A percentile compares a stretch with the other conserved stretches of the same genome.
Evolutionary conservation across 2,113 vertebrate species (phyloP).

Genomic region (Marcusenius ussheri): DNA sequence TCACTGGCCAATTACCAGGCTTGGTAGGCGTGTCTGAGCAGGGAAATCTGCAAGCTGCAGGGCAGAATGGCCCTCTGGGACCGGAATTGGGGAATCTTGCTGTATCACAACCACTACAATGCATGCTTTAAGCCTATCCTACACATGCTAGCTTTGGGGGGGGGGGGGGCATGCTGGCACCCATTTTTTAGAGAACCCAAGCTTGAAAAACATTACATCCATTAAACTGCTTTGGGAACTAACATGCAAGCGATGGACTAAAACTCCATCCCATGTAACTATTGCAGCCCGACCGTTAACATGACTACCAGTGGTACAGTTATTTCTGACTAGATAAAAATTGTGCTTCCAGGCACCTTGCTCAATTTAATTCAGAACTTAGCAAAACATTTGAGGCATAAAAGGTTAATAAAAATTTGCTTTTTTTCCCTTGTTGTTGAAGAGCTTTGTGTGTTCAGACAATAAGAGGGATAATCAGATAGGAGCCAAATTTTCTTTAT

Average conservation of each 20-base stretch:
- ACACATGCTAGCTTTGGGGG: not conserved
- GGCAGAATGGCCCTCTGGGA: not conserved
- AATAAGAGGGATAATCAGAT: slow-evolving; percentile 9
- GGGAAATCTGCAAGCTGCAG: not conserved
- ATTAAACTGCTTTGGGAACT: not conserved
- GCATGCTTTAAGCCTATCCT: not conserved
- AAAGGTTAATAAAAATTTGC: not conserved
- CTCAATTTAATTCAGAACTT: not conserved
- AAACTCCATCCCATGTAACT: not conserved
- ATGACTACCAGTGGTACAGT: not conserved
- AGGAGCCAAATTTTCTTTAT: slow-evolving; percentile 70
- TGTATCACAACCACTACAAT: not conserved
- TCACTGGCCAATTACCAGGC: not conserved
- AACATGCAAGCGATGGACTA: not conserved
- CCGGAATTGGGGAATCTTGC: not conserved
- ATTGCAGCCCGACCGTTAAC: not conserved
- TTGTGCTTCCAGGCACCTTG: no score
- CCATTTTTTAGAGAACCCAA: not conserved
- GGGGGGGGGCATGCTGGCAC: no score
- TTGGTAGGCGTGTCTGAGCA: not conserved
- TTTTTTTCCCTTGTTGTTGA: not conserved
- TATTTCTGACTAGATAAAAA: not conserved
- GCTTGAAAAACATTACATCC: not conserved
- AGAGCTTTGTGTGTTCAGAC: not conserved
- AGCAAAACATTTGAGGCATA: not conserved